Percentiles rank a stretch among this genome's conserved stretches.
These are phyloP conservation scores for Mastigias papua DNA, from an alignment of 30 jellyfish, hydroid and myxozoan genomes.

Conservation along the genomic window DNA sequence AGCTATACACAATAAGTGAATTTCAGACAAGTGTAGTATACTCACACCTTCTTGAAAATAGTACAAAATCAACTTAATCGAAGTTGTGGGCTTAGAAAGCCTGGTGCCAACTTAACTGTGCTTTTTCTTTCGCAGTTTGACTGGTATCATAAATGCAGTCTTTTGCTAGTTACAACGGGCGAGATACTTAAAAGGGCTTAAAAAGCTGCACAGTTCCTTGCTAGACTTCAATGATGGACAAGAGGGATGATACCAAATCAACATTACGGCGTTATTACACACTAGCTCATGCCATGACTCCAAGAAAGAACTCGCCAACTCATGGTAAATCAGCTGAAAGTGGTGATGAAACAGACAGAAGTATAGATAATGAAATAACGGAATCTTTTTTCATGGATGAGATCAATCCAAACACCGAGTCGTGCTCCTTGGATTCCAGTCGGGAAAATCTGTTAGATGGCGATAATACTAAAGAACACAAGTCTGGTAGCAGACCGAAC, in stretches of 20 bases:
- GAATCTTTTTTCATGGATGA: constrained; percentile 83
- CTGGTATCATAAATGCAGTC: neutral
- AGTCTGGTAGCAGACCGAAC: constrained; percentile 35
- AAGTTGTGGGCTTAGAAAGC: neutral
- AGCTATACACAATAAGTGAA: no score
- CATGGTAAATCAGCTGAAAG: constrained; percentile 53
- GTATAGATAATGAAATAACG: constrained; percentile 65
- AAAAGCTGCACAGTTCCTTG: neutral
- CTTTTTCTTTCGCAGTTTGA: neutral
- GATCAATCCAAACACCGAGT: constrained; percentile 50
- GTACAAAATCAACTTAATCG: neutral
- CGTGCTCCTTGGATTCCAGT: constrained; percentile 71
- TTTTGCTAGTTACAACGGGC: neutral
- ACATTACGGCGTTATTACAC: constrained; percentile 52
- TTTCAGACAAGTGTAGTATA: no score
- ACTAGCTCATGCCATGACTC: constrained; percentile 73
- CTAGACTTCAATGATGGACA: constrained; percentile 44
- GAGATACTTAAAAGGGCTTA: neutral
- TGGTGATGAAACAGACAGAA: constrained; percentile 72
- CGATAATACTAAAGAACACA: constrained; percentile 21
- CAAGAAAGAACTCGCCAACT: constrained; percentile 41
- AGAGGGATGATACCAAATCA: constrained; percentile 14
- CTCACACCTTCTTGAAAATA: neutral
- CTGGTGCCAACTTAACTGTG: neutral
- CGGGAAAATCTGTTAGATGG: constrained; percentile 72